Base-by-base conservation (phyloP, 2,888 invertebrate species). In the Parnassius mnemosyne region DNA sequence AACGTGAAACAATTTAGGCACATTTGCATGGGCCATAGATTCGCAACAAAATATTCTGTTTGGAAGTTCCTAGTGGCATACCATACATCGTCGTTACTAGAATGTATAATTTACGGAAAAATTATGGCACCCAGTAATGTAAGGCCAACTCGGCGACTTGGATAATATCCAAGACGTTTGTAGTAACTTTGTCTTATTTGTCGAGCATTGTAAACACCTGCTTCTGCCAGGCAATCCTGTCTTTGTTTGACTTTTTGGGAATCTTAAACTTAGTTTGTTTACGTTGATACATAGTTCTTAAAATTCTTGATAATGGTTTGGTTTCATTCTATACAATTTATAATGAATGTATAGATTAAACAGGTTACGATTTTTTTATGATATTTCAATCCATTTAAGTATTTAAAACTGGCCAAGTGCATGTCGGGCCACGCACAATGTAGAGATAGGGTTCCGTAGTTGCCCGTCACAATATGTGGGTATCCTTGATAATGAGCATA, bases 11-110 rank as follows among this genome's bases (percentile, higher is more conserved):
- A 71, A 69, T 7, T 0, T 34, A 34, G 7, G 34, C 81, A 10
- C 11, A 84, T 84, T 84, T 83, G 83, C 84, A 81, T 81, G 79
- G 74, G 74, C 77, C 71, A 68, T 70, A 71, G 72, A 72, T 69
- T 62, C 68, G 65, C 71, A 70, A 65, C 65, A 68, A 74, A 71
- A 74, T 73, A 72, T 68, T 52, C 63, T 64, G 66, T 68, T 68
- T 68, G 68, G 73, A 69, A 71, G 67, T 72, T 74, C 63, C n/a
- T 66, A 70, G 74, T 72, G 61, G 51, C 63, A 65, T 70, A 66
- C 63, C 66, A 63, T 74, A 72, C 73, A 73, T 72, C 71, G 73
- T 72, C 69, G 69, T 64, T 63, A 64, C 64, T 64, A 61, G 65
- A 69, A 66, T 66, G 69, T 71, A 69, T 34, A 72, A 72, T 73